Conservation (phyloP, 2,888 invertebrate species). For the Sminthurinus aureus region DNA sequence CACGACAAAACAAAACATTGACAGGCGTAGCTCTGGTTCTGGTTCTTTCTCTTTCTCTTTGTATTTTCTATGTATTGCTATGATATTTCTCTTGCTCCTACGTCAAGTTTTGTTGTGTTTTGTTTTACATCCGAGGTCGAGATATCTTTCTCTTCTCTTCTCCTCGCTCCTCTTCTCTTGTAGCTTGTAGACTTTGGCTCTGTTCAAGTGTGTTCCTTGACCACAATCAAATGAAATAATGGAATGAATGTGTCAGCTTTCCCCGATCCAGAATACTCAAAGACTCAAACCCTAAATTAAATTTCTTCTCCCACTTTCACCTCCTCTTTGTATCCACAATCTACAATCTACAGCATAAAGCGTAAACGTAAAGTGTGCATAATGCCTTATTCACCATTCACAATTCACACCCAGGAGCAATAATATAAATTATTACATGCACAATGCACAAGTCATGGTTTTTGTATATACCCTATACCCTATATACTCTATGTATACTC, state of each 20-base stretch:
- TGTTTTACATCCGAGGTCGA: not conserved
- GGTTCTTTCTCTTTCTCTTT: not conserved
- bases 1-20: not conserved
- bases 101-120: not conserved
- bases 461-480: too few species aligned
- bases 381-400: too few species aligned
- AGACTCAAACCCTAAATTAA: conserved; percentile 27
- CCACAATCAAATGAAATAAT: conserved; percentile 42
- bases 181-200: not conserved
- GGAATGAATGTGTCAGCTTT: conserved; percentile 32
- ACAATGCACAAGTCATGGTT: too few species aligned
- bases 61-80: not conserved
- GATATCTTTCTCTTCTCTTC: not conserved
- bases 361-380: too few species aligned
- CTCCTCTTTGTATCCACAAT: not conserved
- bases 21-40: not conserved
- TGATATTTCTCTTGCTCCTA: not conserved
- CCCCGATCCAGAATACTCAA: not conserved
- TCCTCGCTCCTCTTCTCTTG: not conserved
- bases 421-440: too few species aligned
- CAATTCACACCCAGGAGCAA: too few species aligned
- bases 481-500: not conserved
- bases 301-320: conserved; percentile 17
- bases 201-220: conserved; percentile 1
- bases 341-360: too few species aligned